Conservation (phyloP, 92 coral and sea anemone genomes). For the Epizoanthus stellaris region DNA sequence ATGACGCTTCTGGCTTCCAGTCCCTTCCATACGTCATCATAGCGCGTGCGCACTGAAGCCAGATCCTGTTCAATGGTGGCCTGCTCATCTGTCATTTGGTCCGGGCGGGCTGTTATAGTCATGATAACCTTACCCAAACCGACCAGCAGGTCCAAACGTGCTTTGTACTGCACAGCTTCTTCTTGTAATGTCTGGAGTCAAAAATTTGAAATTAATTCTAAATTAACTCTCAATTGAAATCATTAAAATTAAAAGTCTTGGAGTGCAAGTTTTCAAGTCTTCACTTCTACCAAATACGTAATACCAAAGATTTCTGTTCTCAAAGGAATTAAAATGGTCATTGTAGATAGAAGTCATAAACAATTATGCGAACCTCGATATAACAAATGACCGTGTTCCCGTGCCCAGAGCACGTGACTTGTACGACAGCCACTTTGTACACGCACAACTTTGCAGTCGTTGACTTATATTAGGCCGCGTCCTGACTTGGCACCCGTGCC, state of each 20-base stretch:
- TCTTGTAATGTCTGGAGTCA: slow-evolving; percentile 79
- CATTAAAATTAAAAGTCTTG: too few relatives aligned
- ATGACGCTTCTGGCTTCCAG: slow-evolving; percentile 88
- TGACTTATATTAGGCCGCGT: too few relatives aligned
- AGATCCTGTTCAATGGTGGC: slow-evolving; percentile 88
- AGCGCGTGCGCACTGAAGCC: slow-evolving; percentile 84
- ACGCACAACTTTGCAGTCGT: too few relatives aligned
- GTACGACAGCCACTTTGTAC: too few relatives aligned
- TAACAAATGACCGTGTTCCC: too few relatives aligned
- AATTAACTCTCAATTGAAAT: neutral
- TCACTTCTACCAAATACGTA: neutral
- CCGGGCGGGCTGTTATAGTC: slow-evolving; percentile 85
- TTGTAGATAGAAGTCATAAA: too few relatives aligned
- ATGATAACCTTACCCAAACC: slow-evolving; percentile 96
- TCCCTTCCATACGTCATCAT: slow-evolving; percentile 94
- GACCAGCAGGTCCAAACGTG: slow-evolving; percentile 89
- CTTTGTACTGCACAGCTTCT: slow-evolving; percentile 97
- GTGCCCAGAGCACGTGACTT: too few relatives aligned
- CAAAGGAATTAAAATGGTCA: too few relatives aligned
- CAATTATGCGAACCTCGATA: too few relatives aligned
- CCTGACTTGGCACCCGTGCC: too few relatives aligned
- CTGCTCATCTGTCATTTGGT: slow-evolving; percentile 63
- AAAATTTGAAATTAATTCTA: neutral
- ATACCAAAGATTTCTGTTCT: too few relatives aligned
- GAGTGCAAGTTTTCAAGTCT: too few relatives aligned